A percentile compares a stretch with the other conserved stretches of the same genome.
phyloP scores from a whole-genome alignment of 2,113 vertebrate genomes.

The Hippocampus zosterae region DNA sequence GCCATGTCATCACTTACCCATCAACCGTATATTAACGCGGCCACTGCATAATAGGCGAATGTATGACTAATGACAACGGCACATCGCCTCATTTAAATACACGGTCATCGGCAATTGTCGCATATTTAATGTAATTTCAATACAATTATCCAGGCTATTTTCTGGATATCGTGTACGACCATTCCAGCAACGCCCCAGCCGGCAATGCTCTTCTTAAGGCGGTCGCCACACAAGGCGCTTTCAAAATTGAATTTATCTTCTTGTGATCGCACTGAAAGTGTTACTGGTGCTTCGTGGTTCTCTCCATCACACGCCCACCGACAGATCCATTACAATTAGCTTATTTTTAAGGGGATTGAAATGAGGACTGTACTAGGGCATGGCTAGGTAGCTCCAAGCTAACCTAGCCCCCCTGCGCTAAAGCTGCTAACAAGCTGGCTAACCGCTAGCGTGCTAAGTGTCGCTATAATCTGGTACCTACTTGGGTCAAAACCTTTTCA shows the following conservation, averaged over 20 bases:
- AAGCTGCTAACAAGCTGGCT: slow-evolving; percentile 46
- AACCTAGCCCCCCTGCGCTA: slow-evolving; percentile 1
- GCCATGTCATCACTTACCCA: neutral
- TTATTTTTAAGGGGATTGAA: neutral
- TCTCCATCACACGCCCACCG: neutral
- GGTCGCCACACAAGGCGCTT: slow-evolving; percentile 26
- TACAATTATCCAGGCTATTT: neutral
- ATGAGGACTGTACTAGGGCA: neutral
- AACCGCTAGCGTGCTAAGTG: slow-evolving; percentile 49
- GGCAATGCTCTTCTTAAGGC: slow-evolving; percentile 3
- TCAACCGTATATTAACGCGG: neutral
- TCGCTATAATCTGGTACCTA: slow-evolving; percentile 60
- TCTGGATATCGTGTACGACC: neutral
- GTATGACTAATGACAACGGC: neutral
- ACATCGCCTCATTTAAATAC: neutral
- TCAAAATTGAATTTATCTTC: neutral
- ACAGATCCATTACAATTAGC: neutral
- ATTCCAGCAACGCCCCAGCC: neutral
- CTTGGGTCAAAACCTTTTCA: slow-evolving; percentile 47
- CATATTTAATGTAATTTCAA: neutral
- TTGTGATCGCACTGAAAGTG: neutral
- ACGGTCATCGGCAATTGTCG: neutral
- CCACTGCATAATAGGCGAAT: neutral
- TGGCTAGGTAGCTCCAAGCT: slow-evolving; percentile 6
- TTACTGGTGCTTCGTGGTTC: neutral